These are phyloP conservation scores for Anagrus nilaparvatae DNA, from an alignment of 1,140 invertebrate species.

Conservation along the genomic window DNA sequence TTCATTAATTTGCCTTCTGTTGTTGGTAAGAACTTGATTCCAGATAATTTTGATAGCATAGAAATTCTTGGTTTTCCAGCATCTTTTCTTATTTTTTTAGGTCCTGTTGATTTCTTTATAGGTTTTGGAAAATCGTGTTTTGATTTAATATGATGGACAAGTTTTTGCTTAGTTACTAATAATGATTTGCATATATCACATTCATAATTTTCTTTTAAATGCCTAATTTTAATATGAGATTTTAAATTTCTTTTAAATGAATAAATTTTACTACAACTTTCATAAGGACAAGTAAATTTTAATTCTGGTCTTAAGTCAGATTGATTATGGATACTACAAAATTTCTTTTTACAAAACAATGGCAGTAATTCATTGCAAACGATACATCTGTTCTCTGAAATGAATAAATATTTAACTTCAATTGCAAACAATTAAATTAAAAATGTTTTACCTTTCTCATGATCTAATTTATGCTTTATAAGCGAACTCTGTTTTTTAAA, in stretches of 20 bases:
- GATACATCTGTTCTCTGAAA: too few species aligned
- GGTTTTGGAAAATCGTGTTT: neutral
- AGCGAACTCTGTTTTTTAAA: conserved; percentile 13
- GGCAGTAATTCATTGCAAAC: too few species aligned
- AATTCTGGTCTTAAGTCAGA: conserved; percentile 2
- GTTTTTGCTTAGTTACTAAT: conserved; percentile 11
- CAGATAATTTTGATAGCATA: conserved; percentile 8
- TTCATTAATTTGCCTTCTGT: conserved; percentile 7
- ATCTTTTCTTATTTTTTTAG: conserved; percentile 6
- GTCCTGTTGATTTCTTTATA: neutral
- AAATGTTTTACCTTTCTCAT: conserved; percentile 7
- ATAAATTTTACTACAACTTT: conserved; percentile 10
- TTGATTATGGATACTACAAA: too few species aligned
- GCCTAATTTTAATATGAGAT: conserved; percentile 9
- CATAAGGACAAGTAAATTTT: conserved; percentile 15
- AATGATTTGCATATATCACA: conserved; percentile 12
- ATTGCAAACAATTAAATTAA: too few species aligned
- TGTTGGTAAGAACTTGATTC: conserved; percentile 1
- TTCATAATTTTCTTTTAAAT: conserved; percentile 5
- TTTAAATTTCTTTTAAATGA: conserved; percentile 14
- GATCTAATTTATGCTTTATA: conserved; percentile 6
- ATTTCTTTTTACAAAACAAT: too few species aligned
- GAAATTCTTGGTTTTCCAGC: conserved; percentile 6
- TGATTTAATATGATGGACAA: conserved; percentile 9
- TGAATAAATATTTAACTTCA: too few species aligned